Percentiles rank a stretch among this genome's conserved stretches.
Conservation (phyloP, 2,888 invertebrate species). For the Acronicta aceris region DNA sequence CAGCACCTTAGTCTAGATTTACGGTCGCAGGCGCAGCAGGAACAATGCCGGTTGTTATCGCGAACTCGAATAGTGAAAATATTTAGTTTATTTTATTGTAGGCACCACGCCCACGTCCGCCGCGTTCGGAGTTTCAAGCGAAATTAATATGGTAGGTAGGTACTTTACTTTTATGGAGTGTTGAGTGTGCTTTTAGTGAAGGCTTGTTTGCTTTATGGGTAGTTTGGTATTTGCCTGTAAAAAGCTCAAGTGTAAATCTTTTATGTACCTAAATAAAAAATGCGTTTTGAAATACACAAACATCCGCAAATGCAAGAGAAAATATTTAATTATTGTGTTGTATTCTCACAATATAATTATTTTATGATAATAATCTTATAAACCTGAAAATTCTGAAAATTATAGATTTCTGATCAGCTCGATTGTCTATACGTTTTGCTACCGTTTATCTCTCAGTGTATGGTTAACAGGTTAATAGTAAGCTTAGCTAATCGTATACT, state of each 20-base stretch:
- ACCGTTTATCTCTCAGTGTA: no score
- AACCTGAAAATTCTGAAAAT: no score
- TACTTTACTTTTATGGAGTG: neutral
- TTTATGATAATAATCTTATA: no score
- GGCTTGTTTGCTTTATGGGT: neutral
- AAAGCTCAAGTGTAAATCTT: neutral
- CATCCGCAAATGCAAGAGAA: neutral
- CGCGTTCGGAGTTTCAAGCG: constrained; percentile 13
- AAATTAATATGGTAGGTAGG: constrained; percentile 24
- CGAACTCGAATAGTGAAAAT: constrained; percentile 36
- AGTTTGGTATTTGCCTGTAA: constrained; percentile 1
- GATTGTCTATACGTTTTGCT: no score
- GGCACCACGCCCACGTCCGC: constrained; percentile 39
- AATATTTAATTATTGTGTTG: no score
- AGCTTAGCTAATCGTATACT: no score
- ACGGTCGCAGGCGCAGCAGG: constrained; percentile 63
- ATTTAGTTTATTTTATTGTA: constrained; percentile 42
- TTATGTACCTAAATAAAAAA: no score
- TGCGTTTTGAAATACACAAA: neutral
- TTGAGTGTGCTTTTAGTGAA: neutral
- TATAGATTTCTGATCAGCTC: no score
- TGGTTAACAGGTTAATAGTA: no score
- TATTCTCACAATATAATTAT: no score
- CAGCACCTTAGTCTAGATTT: constrained; percentile 72
- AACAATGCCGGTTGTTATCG: constrained; percentile 79